phyloP scores from a whole-genome alignment of 2,797 vertebrate species.

The Esox masquinongy region DNA sequence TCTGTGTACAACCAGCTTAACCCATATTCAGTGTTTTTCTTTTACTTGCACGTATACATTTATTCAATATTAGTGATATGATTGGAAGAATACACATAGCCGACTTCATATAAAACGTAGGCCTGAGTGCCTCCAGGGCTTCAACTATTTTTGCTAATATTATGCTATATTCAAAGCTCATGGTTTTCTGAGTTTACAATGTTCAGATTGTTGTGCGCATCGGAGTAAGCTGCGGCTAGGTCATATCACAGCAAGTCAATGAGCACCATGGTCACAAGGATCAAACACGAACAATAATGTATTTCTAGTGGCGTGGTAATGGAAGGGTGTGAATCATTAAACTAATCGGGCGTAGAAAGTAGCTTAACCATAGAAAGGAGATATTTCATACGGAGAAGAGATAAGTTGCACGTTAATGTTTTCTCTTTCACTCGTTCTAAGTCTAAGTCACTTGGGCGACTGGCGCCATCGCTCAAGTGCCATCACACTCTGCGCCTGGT shows the following conservation, averaged over 20 bases:
- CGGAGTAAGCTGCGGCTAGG: constrained; percentile 35
- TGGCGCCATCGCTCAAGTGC: constrained; percentile 28
- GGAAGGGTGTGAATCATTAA: background rate
- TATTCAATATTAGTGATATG: background rate
- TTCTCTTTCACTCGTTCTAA: background rate
- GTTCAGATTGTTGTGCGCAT: background rate
- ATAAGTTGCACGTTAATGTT: background rate
- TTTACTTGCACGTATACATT: background rate
- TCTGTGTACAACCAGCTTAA: background rate
- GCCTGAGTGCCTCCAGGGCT: background rate
- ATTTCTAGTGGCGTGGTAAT: background rate
- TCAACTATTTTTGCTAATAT: background rate
- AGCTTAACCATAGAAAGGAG: background rate
- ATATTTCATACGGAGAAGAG: background rate
- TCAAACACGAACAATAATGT: constrained; percentile 3
- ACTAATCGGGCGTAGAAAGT: background rate
- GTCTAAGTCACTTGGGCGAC: constrained; percentile 59
- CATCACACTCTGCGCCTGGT: constrained; percentile 14
- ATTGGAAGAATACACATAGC: background rate
- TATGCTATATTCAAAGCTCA: background rate
- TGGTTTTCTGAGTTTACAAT: background rate
- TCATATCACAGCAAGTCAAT: constrained; percentile 22
- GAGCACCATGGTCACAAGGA: background rate
- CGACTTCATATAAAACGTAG: background rate
- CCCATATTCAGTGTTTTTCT: background rate